Evolutionary conservation across 2,888 invertebrate species (phyloP), one percentile per base, ranked within the genome.

Genomic region (Sphaerophoria rueppellii): DNA sequence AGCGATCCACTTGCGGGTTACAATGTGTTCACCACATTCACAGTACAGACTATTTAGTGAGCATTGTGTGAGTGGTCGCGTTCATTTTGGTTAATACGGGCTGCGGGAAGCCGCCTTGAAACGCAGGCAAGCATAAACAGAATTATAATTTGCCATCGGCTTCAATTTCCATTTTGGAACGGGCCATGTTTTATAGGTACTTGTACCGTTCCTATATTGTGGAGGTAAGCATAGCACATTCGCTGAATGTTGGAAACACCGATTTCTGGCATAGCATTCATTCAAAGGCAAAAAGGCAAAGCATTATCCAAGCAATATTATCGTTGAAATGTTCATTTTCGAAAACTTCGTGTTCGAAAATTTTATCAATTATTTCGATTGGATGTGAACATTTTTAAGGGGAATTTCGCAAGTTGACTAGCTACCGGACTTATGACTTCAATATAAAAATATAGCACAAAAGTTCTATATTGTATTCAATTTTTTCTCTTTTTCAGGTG

Each of bases 11-110:
- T 77, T 61, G 46, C 46, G 72, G 63, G 72, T 69, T 69, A 69
- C 73, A 73, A 57, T 77, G 72, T 69, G 72, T 57, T 73, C 61
- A 73, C 72, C 82, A 55, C 61, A 77, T 61, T 77, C 73, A 24
- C 24, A 24, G 24, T 24, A 69, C 73, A 61, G 77, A 67, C 73
- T 73, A 82, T 82, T 82, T 77, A 76, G 76, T 34, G 55, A 16
- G n/a, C 67, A 81, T 71, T 81, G 72, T 77, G 54, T 54, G 11
- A 14, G 48, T 11, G n/a, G 16, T 50, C 16, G 16, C 16, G 16
- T 9, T 7, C 6, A 50, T 16, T 6, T 16, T 57, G 46, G 16
- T 54, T 16, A 24, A 2, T 24, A 24, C 24, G 24, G 24, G 24
- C 24, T 24, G 24, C 24, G 24, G 24, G 24, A 24, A 24, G 2